Conservation (phyloP, 1,140 invertebrate genomes). For the Papilio glaucus region DNA sequence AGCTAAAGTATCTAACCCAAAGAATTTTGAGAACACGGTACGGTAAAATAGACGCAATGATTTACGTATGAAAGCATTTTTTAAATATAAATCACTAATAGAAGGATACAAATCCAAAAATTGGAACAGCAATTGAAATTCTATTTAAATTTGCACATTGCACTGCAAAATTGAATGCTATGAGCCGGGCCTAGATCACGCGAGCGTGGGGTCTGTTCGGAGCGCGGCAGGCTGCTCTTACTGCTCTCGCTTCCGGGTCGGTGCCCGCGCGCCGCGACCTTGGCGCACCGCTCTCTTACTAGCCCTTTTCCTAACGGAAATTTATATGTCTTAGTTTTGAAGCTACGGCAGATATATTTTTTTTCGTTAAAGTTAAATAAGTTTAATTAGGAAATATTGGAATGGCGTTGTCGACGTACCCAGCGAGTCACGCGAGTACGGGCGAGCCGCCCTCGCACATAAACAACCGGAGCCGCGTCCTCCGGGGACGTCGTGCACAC, state of each 20-base stretch:
- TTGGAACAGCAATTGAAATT: not conserved
- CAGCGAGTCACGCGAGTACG: constrained; percentile 48
- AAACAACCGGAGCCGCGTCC: constrained; percentile 64
- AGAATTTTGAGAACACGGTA: not conserved
- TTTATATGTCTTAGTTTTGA: constrained; percentile 31
- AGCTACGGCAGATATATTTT: not conserved
- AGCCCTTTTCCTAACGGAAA: constrained; percentile 40
- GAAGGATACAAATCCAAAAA: not conserved
- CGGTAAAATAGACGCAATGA: not conserved
- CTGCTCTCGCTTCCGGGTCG: constrained; percentile 58
- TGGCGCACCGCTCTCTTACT: constrained; percentile 42
- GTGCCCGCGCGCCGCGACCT: constrained; percentile 58
- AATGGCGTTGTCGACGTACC: constrained; percentile 47
- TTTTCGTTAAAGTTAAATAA: constrained; percentile 23
- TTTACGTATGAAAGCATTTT: not conserved
- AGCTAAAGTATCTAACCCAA: not conserved
- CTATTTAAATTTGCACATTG: constrained; percentile 40
- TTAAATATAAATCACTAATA: not conserved
- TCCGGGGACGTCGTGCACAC: constrained; percentile 64
- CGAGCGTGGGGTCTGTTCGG: constrained; percentile 43
- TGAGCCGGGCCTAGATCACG: no score
- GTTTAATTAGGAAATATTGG: constrained; percentile 46
- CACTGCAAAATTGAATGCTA: constrained; percentile 52
- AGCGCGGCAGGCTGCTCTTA: constrained; percentile 45
- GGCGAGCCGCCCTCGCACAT: constrained; percentile 52